Conservation (phyloP, 2,888 invertebrate genomes). For the Heliconius hortense region DNA sequence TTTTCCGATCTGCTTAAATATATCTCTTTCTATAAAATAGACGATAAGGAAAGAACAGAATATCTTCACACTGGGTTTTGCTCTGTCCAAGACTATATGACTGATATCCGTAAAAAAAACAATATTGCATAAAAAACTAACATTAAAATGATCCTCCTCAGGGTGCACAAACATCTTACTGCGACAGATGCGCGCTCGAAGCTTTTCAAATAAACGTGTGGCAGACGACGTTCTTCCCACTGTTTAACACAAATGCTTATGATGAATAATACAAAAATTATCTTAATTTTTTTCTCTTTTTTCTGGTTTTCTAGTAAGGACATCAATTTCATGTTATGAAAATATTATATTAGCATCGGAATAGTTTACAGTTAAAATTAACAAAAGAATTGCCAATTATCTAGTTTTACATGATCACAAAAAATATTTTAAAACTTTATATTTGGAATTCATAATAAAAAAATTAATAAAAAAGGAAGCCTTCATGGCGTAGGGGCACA, state of each 20-base stretch:
- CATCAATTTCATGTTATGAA: too few species aligned
- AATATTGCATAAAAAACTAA: background rate
- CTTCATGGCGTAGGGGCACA: too few species aligned
- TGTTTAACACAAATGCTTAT: slow-evolving; percentile 29
- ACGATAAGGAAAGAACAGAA: background rate
- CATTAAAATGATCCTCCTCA: slow-evolving; percentile 51
- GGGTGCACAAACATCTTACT: slow-evolving; percentile 64
- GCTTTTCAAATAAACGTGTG: slow-evolving; percentile 62
- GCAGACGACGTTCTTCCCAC: slow-evolving; percentile 64
- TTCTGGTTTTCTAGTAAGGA: too few species aligned
- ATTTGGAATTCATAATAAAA: too few species aligned
- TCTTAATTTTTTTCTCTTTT: background rate
- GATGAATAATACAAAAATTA: too few species aligned
- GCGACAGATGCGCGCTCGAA: slow-evolving; percentile 63
- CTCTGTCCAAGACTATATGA: background rate
- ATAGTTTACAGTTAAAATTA: too few species aligned
- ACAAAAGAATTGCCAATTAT: too few species aligned
- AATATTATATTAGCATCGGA: too few species aligned
- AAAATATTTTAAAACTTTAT: too few species aligned
- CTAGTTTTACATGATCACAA: too few species aligned
- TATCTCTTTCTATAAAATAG: background rate
- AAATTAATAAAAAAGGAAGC: too few species aligned
- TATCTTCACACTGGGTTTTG: background rate
- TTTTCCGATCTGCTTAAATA: too few species aligned
- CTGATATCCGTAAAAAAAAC: background rate